Conservation (phyloP, 2,797 vertebrate species). For the Menidia menidia region DNA sequence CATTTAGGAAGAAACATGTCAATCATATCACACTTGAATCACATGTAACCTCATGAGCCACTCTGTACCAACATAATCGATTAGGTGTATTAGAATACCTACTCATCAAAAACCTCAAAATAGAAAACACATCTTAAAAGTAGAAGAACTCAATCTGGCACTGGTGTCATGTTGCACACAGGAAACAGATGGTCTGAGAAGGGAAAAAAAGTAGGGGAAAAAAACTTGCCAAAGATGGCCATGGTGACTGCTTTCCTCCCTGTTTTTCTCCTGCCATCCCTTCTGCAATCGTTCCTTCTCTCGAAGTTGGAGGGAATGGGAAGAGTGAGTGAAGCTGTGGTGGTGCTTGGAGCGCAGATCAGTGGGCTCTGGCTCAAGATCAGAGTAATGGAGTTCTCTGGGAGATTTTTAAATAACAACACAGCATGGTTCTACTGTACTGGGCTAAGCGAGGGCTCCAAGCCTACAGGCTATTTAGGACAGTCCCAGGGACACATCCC, state of each 20-base stretch:
- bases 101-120: constrained; percentile 54
- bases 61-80: constrained; percentile 53
- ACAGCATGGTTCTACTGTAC: constrained; percentile 53
- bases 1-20: constrained; percentile 14
- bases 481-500: constrained; percentile 31
- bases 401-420: constrained; percentile 69
- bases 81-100: constrained; percentile 43
- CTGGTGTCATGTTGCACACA: constrained; percentile 74
- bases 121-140: constrained; percentile 39
- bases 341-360: constrained; percentile 63
- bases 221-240: constrained; percentile 64
- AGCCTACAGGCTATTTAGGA: constrained; percentile 59
- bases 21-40: constrained; percentile 46
- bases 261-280: constrained; percentile 27
- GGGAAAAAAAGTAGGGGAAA: constrained; percentile 25
- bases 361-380: constrained; percentile 68
- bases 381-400: constrained; percentile 63
- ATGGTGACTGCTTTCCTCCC: constrained; percentile 41
- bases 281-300: constrained; percentile 55
- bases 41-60: constrained; percentile 53
- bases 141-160: constrained; percentile 47
- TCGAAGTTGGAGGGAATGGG: constrained; percentile 51
- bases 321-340: constrained; percentile 41
- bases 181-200: constrained; percentile 78
- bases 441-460: constrained; percentile 25